phyloP scores from a whole-genome alignment of 2,113 vertebrate genomes.

The Camelus dromedarius region DNA sequence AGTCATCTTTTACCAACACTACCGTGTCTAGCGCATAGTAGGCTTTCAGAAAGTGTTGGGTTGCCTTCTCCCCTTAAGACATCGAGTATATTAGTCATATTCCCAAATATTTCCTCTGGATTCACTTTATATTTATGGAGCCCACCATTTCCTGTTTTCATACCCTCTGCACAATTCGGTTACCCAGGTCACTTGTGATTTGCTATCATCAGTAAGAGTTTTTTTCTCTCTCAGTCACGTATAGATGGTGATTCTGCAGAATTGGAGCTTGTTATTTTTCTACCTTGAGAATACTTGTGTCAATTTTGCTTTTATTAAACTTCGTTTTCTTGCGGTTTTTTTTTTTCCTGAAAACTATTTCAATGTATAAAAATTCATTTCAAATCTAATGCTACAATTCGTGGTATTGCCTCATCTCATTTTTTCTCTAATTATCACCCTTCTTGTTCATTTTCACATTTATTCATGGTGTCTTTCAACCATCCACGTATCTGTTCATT shows the following conservation, averaged over 20 bases:
- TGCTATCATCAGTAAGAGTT: background rate
- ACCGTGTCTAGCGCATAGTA: background rate
- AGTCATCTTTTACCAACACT: background rate
- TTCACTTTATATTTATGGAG: background rate
- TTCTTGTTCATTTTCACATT: conserved; percentile 45
- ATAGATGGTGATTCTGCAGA: conserved; percentile 10
- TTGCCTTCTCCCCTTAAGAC: background rate
- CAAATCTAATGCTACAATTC: background rate
- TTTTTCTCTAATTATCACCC: conserved; percentile 48
- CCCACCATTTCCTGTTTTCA: background rate
- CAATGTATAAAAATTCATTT: conserved; percentile 37
- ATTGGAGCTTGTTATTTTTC: conserved; percentile 47
- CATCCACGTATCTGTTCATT: background rate
- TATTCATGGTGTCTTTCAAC: conserved; percentile 22
- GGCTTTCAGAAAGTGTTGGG: background rate
- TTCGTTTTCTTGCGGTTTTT: background rate
- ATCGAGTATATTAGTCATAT: background rate
- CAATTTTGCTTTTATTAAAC: conserved; percentile 34
- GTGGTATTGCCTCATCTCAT: background rate
- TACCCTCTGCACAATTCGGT: background rate
- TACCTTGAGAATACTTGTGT: background rate
- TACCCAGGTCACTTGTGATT: background rate
- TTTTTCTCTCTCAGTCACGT: background rate
- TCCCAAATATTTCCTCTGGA: background rate
- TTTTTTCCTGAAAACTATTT: background rate